A percentile compares a stretch with the other conserved stretches of the same genome.
These are phyloP conservation scores for Pelodytes ibericus DNA, from an alignment of 2,797 vertebrate genomes.

Conservation along the genomic window DNA sequence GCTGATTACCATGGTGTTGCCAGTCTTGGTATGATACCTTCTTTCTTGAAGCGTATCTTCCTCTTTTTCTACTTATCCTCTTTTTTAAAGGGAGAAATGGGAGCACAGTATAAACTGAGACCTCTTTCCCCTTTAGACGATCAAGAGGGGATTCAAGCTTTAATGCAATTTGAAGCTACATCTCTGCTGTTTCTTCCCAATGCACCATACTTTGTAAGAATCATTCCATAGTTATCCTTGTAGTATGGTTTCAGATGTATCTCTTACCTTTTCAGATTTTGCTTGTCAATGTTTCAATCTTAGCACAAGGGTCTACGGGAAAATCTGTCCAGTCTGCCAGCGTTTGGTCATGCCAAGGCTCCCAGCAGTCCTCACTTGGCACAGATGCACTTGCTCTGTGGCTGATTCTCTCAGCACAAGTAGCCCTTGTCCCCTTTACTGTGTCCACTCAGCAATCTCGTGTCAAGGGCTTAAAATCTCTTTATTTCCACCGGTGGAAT, in stretches of 20 bases:
- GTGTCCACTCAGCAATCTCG: not conserved
- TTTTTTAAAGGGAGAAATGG: not conserved
- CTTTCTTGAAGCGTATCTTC: not conserved
- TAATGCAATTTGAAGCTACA: not conserved
- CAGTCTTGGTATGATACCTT: not conserved
- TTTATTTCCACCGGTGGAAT: slow-evolving; percentile 3
- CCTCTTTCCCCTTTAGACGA: not conserved
- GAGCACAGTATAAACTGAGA: not conserved
- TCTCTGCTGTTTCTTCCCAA: slow-evolving; percentile 21
- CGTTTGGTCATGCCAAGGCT: not conserved
- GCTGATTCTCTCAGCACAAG: not conserved
- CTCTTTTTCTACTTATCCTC: slow-evolving; percentile 13
- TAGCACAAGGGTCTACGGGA: not conserved
- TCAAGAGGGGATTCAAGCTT: not conserved
- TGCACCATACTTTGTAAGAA: not conserved
- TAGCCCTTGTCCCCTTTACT: not conserved
- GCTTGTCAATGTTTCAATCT: not conserved
- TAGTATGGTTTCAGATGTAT: not conserved
- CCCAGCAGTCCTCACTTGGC: slow-evolving; percentile 15
- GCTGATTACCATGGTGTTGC: slow-evolving; percentile 8
- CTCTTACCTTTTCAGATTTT: not conserved
- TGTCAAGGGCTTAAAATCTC: not conserved
- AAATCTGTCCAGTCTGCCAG: not conserved
- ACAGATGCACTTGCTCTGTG: not conserved
- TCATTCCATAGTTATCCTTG: not conserved